Evolutionary conservation across 2,888 invertebrate genomes (phyloP), one percentile per base, ranked within the genome.

Genomic region (Tetropium fuscum): DNA sequence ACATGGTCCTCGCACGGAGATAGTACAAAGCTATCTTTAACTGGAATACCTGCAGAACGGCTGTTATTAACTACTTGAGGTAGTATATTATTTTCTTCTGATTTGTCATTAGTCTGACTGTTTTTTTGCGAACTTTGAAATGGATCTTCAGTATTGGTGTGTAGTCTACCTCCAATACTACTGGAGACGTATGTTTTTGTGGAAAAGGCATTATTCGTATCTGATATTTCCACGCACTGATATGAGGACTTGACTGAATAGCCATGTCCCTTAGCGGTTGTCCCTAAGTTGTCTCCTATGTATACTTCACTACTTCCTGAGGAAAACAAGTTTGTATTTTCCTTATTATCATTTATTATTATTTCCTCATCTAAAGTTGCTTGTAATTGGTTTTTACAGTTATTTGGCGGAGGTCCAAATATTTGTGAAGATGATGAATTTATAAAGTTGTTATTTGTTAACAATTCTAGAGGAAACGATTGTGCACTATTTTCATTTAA

Each of bases 391-490:
- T 7, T 11, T 13, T 1, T 13, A 22, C 13, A 22, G 8, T 11
- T 13, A 11, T 7, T 11, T 22, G 13, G 2, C 3, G 13, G 13
- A 13, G 13, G 2, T 8, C 8, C 1, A 22, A 13, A 11, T 3
- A 13, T 7, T 22, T 48, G 34, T 10, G 20, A 7, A n/a, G 22
- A 19, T 8, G 13, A 47, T 8, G 13, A 47, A 19, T 19, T 22
- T 11, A 27, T 38, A 40, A 51, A 51, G 27, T 38, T 51, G n/a
- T 51, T 16, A 40, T 51, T 51, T 7, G 40, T 51, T 16, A 51
- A 20, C 18, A 51, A 10, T n/a, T 38, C 40, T 18, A 51, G 16
- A 22, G 40, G 51, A 30, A 51, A 51, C 1, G 44, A 44, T 18
- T n/a, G 3, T n/a, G 27, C n/a, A 7, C 15, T 22, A 18, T 45